Percentiles rank a stretch among this genome's conserved stretches.
phyloP scores from a whole-genome alignment of 2,797 vertebrate genomes.

The Cryptoprocta ferox region DNA sequence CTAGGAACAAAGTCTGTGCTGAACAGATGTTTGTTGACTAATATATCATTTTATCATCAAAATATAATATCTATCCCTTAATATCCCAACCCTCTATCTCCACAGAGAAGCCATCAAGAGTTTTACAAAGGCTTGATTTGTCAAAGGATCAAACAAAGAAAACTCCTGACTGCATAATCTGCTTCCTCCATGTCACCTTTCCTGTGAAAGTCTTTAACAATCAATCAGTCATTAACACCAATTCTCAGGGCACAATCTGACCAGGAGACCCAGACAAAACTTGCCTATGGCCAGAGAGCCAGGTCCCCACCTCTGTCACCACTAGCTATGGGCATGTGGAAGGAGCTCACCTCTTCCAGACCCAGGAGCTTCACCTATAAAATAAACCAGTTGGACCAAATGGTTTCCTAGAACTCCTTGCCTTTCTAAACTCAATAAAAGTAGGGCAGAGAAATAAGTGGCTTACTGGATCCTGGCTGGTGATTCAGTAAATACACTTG shows the following conservation, averaged over 20 bases:
- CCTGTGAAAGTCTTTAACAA: background rate
- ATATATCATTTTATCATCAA: background rate
- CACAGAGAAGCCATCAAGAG: background rate
- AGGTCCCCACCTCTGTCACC: background rate
- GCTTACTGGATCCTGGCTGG: background rate
- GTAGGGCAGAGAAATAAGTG: background rate
- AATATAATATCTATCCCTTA: background rate
- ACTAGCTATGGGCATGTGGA: background rate
- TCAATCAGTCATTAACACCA: background rate
- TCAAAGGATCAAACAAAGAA: conserved; percentile 5
- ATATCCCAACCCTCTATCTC: background rate
- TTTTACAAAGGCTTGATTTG: background rate
- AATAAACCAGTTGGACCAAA: background rate
- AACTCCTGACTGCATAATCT: background rate
- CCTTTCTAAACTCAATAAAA: conserved; percentile 1
- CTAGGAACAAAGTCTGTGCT: background rate
- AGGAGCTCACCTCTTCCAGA: background rate
- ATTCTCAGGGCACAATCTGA: background rate
- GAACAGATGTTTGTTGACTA: background rate
- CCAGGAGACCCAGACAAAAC: background rate
- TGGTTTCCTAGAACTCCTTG: conserved; percentile 7
- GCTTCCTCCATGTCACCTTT: background rate
- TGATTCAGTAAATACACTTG: background rate
- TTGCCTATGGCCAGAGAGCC: background rate
- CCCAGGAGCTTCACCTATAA: background rate